A percentile compares a stretch with the other conserved stretches of the same genome.
Conservation (phyloP, 2,113 vertebrate species). For the Atlantisia rogersi region DNA sequence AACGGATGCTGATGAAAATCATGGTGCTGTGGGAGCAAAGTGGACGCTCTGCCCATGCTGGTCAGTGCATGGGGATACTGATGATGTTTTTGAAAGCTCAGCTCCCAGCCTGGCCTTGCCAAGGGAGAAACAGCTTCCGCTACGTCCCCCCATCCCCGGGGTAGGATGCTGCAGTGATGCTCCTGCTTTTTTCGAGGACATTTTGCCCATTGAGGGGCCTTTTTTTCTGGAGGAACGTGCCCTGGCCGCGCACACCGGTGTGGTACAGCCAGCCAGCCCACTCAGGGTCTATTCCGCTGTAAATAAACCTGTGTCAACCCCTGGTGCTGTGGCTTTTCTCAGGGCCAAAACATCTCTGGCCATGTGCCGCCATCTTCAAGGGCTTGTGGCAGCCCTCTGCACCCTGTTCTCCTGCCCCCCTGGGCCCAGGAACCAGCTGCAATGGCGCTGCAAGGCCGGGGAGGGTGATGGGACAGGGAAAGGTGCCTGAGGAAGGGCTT, state of each 20-base stretch:
- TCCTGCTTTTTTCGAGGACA: rapidly evolving
- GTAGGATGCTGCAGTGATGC: neutral
- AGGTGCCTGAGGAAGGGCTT: too few species aligned
- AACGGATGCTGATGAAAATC: rapidly evolving
- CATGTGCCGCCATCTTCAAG: neutral
- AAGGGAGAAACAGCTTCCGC: neutral
- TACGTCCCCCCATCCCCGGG: too few species aligned
- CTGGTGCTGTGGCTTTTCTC: neutral
- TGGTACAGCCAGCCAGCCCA: neutral
- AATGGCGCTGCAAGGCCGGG: too few species aligned
- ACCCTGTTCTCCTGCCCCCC: too few species aligned
- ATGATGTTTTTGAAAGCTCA: rapidly evolving
- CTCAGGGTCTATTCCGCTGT: neutral
- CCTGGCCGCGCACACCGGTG: rapidly evolving
- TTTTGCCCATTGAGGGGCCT: neutral
- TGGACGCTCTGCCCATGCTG: rapidly evolving
- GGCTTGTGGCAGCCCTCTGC: too few species aligned
- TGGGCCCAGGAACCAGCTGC: too few species aligned
- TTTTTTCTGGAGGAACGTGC: rapidly evolving
- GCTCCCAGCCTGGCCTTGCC: neutral
- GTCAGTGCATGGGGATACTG: rapidly evolving
- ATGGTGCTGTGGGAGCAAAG: rapidly evolving
- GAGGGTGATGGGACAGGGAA: too few species aligned
- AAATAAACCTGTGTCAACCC: neutral
- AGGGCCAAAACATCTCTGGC: rapidly evolving